Evolutionary conservation across 1,140 invertebrate species (phyloP).

Genomic region (Nasonia vitripennis): DNA sequence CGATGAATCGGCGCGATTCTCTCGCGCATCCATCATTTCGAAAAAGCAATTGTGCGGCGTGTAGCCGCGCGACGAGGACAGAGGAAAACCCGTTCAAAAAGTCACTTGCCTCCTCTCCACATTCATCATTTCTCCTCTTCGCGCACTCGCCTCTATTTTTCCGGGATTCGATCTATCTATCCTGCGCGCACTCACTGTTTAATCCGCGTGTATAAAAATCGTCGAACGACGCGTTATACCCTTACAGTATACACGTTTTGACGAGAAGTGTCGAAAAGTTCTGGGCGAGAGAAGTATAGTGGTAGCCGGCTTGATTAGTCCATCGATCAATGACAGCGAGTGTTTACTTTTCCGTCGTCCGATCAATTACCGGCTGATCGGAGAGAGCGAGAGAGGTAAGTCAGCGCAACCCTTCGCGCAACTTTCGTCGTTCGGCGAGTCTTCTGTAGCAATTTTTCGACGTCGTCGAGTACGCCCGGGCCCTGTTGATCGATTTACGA

Average conservation of each 20-base stretch:
- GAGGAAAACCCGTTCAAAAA: conserved; percentile 21
- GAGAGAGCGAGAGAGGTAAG: conserved; percentile 36
- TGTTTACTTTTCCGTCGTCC: conserved; percentile 65
- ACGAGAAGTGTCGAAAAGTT: background rate
- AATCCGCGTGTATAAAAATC: background rate
- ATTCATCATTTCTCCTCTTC: conserved; percentile 11
- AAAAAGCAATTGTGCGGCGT: conserved; percentile 9
- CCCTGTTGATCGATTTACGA: conserved; percentile 37
- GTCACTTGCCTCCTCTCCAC: background rate
- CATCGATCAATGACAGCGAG: conserved; percentile 66
- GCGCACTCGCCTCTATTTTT: background rate
- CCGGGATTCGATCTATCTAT: conserved; percentile 20
- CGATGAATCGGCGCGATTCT: conserved; percentile 9
- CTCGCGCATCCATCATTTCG: conserved; percentile 24
- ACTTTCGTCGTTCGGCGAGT: background rate
- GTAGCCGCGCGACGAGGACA: background rate
- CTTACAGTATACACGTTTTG: background rate
- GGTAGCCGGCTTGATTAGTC: conserved; percentile 61
- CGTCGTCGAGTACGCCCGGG: background rate
- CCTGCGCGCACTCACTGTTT: conserved; percentile 23
- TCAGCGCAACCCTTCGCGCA: background rate
- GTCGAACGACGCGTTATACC: too few species aligned
- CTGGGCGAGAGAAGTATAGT: too few species aligned
- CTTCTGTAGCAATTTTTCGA: conserved; percentile 39
- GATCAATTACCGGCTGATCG: conserved; percentile 67